Percentiles rank a stretch among this genome's conserved stretches.
Conservation (phyloP, 2,113 vertebrate genomes). For the Addax nasomaculatus region DNA sequence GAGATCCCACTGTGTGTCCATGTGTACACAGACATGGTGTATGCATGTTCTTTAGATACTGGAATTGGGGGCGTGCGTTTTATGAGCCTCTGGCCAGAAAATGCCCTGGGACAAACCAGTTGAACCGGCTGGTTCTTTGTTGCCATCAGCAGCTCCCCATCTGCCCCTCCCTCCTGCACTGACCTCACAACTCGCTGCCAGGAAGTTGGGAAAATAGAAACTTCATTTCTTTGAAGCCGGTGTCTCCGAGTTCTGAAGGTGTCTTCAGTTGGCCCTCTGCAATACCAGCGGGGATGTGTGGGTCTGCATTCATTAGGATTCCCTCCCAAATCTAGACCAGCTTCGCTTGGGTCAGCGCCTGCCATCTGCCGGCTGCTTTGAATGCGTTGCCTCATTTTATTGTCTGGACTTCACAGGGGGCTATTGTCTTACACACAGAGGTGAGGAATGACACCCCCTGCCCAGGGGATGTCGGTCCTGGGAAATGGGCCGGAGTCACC, state of each 20-base stretch:
- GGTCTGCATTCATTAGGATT: background rate
- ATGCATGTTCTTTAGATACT: background rate
- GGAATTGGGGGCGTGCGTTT: background rate
- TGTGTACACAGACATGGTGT: fast-evolving
- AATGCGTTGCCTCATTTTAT: background rate
- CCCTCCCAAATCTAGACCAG: background rate
- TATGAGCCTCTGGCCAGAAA: background rate
- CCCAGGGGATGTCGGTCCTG: background rate
- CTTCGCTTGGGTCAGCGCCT: background rate
- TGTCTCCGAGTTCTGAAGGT: background rate
- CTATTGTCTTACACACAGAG: background rate
- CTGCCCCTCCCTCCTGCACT: background rate
- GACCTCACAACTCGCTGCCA: background rate
- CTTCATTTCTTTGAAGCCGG: background rate
- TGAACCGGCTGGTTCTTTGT: background rate
- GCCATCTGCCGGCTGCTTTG: background rate
- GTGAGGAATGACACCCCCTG: background rate
- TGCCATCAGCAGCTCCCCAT: background rate
- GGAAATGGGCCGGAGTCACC: background rate
- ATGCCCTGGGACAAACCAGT: background rate
- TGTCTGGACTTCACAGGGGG: background rate
- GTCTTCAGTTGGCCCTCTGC: background rate
- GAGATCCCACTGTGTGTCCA: fast-evolving
- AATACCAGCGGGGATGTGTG: background rate
- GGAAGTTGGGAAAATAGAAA: background rate